Evolutionary conservation across 1,140 invertebrate genomes (phyloP).

Genomic region (Pogonomyrmex barbatus): DNA sequence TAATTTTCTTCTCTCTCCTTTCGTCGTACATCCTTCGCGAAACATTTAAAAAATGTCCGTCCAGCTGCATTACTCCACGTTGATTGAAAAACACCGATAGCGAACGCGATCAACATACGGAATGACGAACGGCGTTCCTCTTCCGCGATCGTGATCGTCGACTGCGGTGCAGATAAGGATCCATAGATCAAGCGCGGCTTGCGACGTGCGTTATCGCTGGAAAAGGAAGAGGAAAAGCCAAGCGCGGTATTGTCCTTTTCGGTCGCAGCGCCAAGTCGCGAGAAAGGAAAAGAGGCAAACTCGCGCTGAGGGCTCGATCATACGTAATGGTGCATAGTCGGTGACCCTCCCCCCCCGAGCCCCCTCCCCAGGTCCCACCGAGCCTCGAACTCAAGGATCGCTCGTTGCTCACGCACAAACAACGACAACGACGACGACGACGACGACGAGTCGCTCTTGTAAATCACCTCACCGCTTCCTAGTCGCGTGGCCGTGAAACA

Average conservation of each 20-base stretch:
- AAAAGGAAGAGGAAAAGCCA: constrained; percentile 50
- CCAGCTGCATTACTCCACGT: neutral
- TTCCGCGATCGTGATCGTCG: constrained; percentile 56
- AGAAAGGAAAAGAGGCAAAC: constrained; percentile 17
- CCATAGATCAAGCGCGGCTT: constrained; percentile 36
- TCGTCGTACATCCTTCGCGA: neutral
- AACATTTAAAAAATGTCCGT: neutral
- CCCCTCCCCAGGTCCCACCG: too few species aligned
- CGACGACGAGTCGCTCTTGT: constrained; percentile 45
- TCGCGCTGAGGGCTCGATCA: neutral
- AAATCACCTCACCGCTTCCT: constrained; percentile 60
- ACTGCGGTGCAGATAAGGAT: constrained; percentile 7
- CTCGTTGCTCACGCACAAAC: constrained; percentile 49
- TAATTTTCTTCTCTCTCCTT: neutral
- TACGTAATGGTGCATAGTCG: neutral
- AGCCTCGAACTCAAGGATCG: constrained; percentile 42
- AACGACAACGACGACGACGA: constrained; percentile 12
- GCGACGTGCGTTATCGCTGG: constrained; percentile 53
- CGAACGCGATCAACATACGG: constrained; percentile 47
- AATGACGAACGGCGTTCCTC: constrained; percentile 41
- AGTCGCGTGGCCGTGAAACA: constrained; percentile 73
- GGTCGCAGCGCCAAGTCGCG: neutral
- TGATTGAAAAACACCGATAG: constrained; percentile 54
- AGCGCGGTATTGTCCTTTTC: constrained; percentile 56
- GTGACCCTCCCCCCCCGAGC: too few species aligned